A percentile compares a stretch with the other conserved stretches of the same genome.
phyloP scores from a whole-genome alignment of 2,113 vertebrate species.

The Sebastes fasciatus region DNA sequence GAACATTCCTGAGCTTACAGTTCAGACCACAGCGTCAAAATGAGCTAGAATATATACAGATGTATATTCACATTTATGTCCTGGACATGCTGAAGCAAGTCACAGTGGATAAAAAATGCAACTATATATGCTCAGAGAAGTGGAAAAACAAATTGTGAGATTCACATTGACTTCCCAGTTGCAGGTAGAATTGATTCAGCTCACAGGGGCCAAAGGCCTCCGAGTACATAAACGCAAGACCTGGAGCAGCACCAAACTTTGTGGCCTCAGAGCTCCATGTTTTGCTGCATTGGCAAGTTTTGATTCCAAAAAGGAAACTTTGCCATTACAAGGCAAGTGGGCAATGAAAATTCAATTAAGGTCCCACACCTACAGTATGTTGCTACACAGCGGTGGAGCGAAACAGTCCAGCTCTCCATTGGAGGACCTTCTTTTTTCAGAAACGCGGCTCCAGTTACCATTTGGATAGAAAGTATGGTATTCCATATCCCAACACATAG shows the following conservation, averaged over 20 bases:
- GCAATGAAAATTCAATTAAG: constrained; percentile 70
- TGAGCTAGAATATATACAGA: background rate
- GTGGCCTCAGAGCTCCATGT: constrained; percentile 36
- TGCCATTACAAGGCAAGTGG: constrained; percentile 63
- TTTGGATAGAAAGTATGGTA: constrained; percentile 38
- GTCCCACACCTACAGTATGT: constrained; percentile 54
- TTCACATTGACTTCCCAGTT: constrained; percentile 41
- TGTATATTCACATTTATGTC: constrained; percentile 1
- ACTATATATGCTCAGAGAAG: constrained; percentile 28
- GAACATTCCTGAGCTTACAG: background rate
- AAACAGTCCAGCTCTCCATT: no score
- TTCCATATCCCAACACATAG: constrained; percentile 46
- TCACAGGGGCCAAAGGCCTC: constrained; percentile 36
- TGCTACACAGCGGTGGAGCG: background rate
- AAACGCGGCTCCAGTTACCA: no score
- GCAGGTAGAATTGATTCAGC: constrained; percentile 53
- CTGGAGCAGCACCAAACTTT: constrained; percentile 61
- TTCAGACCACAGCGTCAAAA: background rate
- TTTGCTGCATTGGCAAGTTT: constrained; percentile 56
- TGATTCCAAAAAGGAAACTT: constrained; percentile 65
- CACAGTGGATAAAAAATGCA: constrained; percentile 37
- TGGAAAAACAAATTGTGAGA: constrained; percentile 56
- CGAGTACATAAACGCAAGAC: constrained; percentile 54
- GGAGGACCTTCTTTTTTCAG: no score
- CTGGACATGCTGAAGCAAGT: background rate